These are phyloP conservation scores for Stenodera caucasica DNA, from an alignment of 2,888 invertebrate genomes.

Conservation along the genomic window DNA sequence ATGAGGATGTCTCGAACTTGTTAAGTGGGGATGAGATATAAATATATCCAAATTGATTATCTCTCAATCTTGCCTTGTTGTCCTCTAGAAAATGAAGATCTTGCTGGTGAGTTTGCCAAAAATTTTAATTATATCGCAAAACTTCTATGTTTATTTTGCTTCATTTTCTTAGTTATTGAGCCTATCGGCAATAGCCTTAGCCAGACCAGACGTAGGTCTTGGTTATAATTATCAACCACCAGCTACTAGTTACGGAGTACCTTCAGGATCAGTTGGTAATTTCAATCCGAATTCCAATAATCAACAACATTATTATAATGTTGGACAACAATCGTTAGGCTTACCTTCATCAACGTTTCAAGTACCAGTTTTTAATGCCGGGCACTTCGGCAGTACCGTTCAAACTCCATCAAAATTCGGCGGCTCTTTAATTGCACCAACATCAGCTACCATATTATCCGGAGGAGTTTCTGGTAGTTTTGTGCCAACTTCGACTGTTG, in stretches of 20 bases:
- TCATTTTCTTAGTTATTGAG: slow-evolving; percentile 5
- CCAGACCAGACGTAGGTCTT: slow-evolving; percentile 45
- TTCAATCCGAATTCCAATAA: slow-evolving; percentile 7
- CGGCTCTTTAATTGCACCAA: too few relatives aligned
- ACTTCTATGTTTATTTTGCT: not conserved
- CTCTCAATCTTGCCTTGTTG: slow-evolving; percentile 16
- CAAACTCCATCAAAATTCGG: not conserved
- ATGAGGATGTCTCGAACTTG: slow-evolving; percentile 48
- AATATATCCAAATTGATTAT: slow-evolving; percentile 35
- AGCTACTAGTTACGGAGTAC: slow-evolving; percentile 55
- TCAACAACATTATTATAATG: slow-evolving; percentile 14
- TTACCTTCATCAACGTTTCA: slow-evolving; percentile 10
- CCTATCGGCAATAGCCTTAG: slow-evolving; percentile 59
- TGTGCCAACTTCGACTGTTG: not conserved
- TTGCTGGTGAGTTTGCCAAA: slow-evolving; percentile 44
- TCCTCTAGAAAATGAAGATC: slow-evolving; percentile 39
- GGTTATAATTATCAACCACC: slow-evolving; percentile 56
- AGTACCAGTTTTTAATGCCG: slow-evolving; percentile 16
- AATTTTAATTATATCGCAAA: not conserved
- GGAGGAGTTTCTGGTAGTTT: too few relatives aligned
- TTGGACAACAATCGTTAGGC: not conserved
- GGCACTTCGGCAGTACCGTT: not conserved
- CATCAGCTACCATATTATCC: too few relatives aligned
- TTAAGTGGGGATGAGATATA: slow-evolving; percentile 44
- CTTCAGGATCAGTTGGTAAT: slow-evolving; percentile 41